phyloP scores from a whole-genome alignment of 2,888 invertebrate genomes.

The Esperia sulphurella region DNA sequence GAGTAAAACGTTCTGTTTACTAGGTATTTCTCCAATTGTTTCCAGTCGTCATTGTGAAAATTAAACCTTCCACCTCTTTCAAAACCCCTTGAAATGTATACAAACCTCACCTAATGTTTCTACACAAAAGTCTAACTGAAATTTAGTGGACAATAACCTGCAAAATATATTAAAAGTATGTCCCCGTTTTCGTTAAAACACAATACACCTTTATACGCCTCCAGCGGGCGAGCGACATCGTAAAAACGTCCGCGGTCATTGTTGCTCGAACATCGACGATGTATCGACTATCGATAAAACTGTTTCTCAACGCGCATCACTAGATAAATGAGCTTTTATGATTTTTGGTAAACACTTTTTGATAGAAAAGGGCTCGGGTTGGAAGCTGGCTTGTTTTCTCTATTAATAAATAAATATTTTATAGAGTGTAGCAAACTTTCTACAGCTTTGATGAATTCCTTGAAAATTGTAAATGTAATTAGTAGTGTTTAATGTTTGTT shows the following conservation, averaged over 20 bases:
- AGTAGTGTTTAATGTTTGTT: no score
- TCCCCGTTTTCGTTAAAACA: constrained; percentile 9
- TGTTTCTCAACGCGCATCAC: constrained; percentile 22
- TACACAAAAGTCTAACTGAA: constrained; percentile 1
- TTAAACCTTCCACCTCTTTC: no score
- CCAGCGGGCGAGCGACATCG: constrained; percentile 19
- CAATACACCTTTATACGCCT: constrained; percentile 11
- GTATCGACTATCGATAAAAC: constrained; percentile 40
- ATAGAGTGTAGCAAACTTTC: no score
- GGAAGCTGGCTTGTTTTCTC: no score
- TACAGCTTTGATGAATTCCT: no score
- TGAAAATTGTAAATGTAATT: no score
- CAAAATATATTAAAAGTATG: constrained; percentile 5
- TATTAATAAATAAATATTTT: no score
- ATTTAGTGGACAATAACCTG: constrained; percentile 8
- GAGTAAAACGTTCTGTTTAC: no score
- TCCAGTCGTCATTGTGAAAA: no score
- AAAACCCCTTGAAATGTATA: no score
- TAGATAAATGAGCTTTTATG: not conserved
- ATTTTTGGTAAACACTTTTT: constrained; percentile 1
- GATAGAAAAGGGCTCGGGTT: no score
- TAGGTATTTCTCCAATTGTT: no score
- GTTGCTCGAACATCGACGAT: constrained; percentile 17
- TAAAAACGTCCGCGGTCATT: constrained; percentile 32
- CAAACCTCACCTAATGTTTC: not conserved